phyloP scores from a whole-genome alignment of 1,140 invertebrate genomes.

The Atopsyche davidsoni region DNA sequence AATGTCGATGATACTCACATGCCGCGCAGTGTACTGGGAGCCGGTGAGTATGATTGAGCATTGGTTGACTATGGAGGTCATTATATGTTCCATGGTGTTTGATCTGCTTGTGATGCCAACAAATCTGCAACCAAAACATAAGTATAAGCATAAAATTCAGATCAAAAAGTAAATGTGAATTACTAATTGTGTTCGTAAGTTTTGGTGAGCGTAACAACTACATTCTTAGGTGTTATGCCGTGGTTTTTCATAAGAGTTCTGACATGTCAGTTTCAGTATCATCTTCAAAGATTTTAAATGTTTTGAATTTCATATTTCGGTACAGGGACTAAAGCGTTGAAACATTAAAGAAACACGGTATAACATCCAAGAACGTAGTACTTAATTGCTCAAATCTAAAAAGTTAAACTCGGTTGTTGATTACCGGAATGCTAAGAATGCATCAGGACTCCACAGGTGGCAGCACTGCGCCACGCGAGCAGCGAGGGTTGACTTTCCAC shows the following conservation, averaged over 20 bases:
- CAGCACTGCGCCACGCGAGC: slow-evolving; percentile 62
- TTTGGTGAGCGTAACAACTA: too few species aligned
- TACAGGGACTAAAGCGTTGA: too few species aligned
- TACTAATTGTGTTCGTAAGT: too few species aligned
- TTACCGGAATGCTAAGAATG: slow-evolving; percentile 45
- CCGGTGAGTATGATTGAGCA: slow-evolving; percentile 57
- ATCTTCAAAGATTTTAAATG: too few species aligned
- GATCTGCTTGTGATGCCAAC: slow-evolving; percentile 62
- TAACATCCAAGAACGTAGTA: too few species aligned
- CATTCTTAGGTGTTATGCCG: too few species aligned
- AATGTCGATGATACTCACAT: slow-evolving; percentile 48
- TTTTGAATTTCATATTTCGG: too few species aligned
- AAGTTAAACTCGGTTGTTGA: not conserved
- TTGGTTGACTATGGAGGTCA: slow-evolving; percentile 63
- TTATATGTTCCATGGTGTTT: slow-evolving; percentile 56
- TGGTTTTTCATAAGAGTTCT: too few species aligned
- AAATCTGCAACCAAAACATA: slow-evolving; percentile 43
- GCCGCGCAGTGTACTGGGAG: slow-evolving; percentile 51
- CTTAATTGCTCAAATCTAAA: not conserved
- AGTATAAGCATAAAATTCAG: too few species aligned
- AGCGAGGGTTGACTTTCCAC: slow-evolving; percentile 73
- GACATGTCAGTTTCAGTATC: too few species aligned
- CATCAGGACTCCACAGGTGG: slow-evolving; percentile 62
- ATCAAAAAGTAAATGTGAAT: too few species aligned
- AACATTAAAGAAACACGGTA: not conserved